phyloP scores from a whole-genome alignment of 2,113 vertebrate species.

The Platysternon megacephalum region DNA sequence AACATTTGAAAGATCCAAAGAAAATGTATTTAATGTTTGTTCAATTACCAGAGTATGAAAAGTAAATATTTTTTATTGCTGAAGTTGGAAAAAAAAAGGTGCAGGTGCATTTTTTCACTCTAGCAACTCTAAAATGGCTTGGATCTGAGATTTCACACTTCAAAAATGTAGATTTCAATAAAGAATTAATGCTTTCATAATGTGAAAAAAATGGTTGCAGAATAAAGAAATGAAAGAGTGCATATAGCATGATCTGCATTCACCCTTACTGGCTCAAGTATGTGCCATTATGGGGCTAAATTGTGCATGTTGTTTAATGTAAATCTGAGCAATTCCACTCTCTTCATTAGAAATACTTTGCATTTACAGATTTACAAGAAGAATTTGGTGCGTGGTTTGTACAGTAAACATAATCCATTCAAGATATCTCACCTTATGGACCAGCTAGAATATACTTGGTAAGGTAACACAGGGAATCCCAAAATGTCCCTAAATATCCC shows the following conservation, averaged over 20 bases:
- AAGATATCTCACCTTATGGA: not conserved
- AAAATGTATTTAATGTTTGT: not conserved
- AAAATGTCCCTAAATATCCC: not conserved
- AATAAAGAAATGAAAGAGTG: not conserved
- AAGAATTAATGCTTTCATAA: not conserved
- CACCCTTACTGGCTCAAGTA: not conserved
- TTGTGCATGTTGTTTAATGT: not conserved
- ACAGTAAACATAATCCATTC: not conserved
- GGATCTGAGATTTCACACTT: not conserved
- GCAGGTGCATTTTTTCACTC: not conserved
- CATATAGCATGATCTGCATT: not conserved
- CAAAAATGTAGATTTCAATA: not conserved
- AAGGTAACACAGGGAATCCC: not conserved
- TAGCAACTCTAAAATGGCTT: not conserved
- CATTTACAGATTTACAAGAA: not conserved
- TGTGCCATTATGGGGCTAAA: not conserved
- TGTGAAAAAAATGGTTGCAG: not conserved
- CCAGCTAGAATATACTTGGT: not conserved
- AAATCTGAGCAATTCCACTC: not conserved
- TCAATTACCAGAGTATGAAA: not conserved
- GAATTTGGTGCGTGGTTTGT: not conserved
- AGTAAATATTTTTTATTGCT: not conserved
- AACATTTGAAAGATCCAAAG: not conserved
- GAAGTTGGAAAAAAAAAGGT: not conserved
- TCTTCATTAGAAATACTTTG: not conserved